Base-by-base conservation (phyloP, 2,797 vertebrate species). In the Salmo trutta region DNA sequence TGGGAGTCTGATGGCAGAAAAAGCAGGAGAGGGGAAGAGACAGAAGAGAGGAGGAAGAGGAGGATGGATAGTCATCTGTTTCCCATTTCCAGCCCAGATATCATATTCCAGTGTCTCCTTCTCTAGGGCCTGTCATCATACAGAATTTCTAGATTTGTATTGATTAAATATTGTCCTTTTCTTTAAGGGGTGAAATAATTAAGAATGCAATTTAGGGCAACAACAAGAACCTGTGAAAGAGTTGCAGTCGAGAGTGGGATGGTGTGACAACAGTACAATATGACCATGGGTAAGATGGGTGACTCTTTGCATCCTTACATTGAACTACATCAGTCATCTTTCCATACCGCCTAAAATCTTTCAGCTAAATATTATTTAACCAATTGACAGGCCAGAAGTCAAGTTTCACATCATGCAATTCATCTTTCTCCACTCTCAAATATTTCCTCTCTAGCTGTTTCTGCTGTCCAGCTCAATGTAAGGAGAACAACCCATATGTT, bases 1-100 rank as follows among this genome's bases (percentile, higher is more conserved):
- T 70, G 24, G 33, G 65, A 53, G 62, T 51, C 47, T 66, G 24
- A 8, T 41, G 31, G 56, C 7, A 51, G 27, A 24, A 64, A 64
- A 6, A n/a, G 59, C 14, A 29, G 24, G 21, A 29, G 64, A 27
- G 24, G 24, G 12, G 21, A 24, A 27, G 3, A 65, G 24, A 65
- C 21, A 10, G n/a, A 27, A 65, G 62, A 21, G 62, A 65, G 24
- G 24, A 24, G 62, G n/a, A 21, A 59, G 64, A 66, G 1, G 24
- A 66, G 64, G 64, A 66, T 66, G 21, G 64, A 31, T 59, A 24
- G n/a, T 47, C 10, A 47, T 68, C 66, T 68, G 31, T 68, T 68
- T 68, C 17, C 66, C 31, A 68, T 68, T 68, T 17, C 5, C 3
- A 36, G 31, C 66, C 66, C 5, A 7, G 27, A 6, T 68, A 31